These are phyloP conservation scores for Pimephales promelas DNA, from an alignment of 2,113 vertebrate genomes.

Conservation along the genomic window DNA sequence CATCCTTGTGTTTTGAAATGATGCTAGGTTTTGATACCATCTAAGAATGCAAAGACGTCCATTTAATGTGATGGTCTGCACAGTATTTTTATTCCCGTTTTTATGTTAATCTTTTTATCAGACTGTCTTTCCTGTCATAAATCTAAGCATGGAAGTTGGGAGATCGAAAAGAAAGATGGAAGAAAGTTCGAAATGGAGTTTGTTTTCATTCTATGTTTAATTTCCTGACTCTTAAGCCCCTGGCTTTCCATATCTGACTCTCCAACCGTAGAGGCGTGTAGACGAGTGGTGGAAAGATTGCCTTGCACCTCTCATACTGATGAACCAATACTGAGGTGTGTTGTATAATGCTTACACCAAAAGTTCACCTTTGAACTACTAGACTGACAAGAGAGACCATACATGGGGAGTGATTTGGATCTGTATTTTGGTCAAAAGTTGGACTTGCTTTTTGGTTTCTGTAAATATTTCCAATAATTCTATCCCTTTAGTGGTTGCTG, in stretches of 20 bases:
- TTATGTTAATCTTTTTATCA: slow-evolving; percentile 28
- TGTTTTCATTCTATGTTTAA: slow-evolving; percentile 98
- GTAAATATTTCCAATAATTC: background rate
- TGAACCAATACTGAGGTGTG: slow-evolving; percentile 26
- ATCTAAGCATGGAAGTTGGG: slow-evolving; percentile 72
- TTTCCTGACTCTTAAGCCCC: slow-evolving; percentile 92
- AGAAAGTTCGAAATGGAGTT: slow-evolving; percentile 80
- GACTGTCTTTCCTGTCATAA: slow-evolving; percentile 40
- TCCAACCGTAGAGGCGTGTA: slow-evolving; percentile 60
- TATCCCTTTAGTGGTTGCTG: slow-evolving; percentile 25
- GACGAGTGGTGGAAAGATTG: slow-evolving; percentile 49
- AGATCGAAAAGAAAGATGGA: slow-evolving; percentile 82
- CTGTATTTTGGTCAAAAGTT: slow-evolving; percentile 39
- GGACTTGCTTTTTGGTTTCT: background rate
- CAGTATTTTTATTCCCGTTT: background rate
- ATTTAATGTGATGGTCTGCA: background rate
- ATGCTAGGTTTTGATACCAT: background rate
- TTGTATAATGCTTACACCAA: slow-evolving; percentile 37
- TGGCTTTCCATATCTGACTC: slow-evolving; percentile 80
- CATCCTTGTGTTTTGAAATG: background rate
- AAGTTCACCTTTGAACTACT: slow-evolving; percentile 42
- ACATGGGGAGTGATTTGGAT: slow-evolving; percentile 23
- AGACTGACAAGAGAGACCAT: slow-evolving; percentile 27
- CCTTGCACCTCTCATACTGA: slow-evolving; percentile 43
- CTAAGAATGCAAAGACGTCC: background rate